These are phyloP conservation scores for Planococcus citri DNA, from an alignment of 1,140 invertebrate species.

Conservation along the genomic window DNA sequence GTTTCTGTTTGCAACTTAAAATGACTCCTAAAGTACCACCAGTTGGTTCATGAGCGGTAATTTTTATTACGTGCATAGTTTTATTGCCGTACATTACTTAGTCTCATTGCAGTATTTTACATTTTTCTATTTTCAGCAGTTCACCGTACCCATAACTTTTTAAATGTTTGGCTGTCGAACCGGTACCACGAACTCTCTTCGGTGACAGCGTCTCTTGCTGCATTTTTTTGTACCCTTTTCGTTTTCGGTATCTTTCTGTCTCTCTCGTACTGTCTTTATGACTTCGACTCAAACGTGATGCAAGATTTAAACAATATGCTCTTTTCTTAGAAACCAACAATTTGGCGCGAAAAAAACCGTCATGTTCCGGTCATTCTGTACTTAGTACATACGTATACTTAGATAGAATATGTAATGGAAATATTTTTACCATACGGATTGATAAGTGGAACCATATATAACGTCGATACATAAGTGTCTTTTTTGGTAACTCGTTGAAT, in stretches of 20 bases:
- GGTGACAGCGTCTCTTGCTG: background rate
- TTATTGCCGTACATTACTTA: background rate
- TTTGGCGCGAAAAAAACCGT: no score
- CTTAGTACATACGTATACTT: no score
- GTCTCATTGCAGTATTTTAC: background rate
- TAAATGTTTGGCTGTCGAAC: background rate
- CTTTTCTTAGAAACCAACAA: background rate
- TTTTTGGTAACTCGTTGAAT: no score
- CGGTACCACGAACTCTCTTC: background rate
- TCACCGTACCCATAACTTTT: slow-evolving; percentile 1
- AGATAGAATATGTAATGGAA: no score
- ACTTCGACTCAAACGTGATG: background rate
- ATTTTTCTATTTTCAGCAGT: background rate
- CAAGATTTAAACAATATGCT: background rate
- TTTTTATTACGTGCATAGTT: slow-evolving; percentile 2
- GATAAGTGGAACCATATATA: no score
- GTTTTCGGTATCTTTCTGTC: no score
- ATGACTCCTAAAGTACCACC: background rate
- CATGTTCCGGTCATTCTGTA: no score
- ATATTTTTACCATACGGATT: no score
- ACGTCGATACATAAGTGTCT: no score
- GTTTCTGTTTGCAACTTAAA: background rate
- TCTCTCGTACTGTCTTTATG: no score
- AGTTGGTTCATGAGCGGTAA: background rate
- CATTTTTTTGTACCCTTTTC: no score